Percentiles rank a stretch among this genome's conserved stretches.
phyloP scores from a whole-genome alignment of 2,797 vertebrate genomes.

The Martes flavigula region DNA sequence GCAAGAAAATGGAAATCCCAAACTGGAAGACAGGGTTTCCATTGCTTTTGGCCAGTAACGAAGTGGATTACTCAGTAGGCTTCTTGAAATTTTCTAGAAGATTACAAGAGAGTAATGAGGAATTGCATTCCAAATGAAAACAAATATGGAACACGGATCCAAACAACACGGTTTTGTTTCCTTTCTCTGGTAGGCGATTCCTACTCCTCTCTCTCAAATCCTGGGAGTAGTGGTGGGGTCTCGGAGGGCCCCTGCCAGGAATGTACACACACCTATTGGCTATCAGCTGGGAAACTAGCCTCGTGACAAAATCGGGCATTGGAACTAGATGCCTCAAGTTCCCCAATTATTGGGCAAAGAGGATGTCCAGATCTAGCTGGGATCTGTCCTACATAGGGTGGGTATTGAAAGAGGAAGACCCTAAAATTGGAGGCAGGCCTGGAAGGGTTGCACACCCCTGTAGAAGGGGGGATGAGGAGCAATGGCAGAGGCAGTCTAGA shows the following conservation, averaged over 20 bases:
- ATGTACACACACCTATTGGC: neutral
- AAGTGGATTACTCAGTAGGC: neutral
- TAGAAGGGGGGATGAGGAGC: neutral
- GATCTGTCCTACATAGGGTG: neutral
- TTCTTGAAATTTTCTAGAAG: conserved; percentile 12
- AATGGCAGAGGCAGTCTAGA: neutral
- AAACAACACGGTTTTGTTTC: neutral
- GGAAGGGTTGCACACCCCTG: neutral
- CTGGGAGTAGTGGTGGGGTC: neutral
- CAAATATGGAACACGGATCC: neutral
- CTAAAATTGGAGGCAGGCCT: neutral
- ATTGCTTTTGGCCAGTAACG: neutral
- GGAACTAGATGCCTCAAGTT: neutral
- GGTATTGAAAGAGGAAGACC: neutral
- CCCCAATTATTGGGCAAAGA: neutral
- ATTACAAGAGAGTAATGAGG: neutral
- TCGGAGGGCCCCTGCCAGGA: neutral
- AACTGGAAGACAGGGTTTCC: neutral
- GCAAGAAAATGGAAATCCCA: neutral
- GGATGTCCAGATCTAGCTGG: neutral
- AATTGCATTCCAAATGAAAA: neutral
- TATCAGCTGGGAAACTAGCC: neutral
- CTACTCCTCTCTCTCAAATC: neutral
- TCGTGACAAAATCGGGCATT: too few species aligned
- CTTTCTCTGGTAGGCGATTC: neutral